phyloP scores from a whole-genome alignment of 2,888 invertebrate genomes.

The Erannis defoliaria region DNA sequence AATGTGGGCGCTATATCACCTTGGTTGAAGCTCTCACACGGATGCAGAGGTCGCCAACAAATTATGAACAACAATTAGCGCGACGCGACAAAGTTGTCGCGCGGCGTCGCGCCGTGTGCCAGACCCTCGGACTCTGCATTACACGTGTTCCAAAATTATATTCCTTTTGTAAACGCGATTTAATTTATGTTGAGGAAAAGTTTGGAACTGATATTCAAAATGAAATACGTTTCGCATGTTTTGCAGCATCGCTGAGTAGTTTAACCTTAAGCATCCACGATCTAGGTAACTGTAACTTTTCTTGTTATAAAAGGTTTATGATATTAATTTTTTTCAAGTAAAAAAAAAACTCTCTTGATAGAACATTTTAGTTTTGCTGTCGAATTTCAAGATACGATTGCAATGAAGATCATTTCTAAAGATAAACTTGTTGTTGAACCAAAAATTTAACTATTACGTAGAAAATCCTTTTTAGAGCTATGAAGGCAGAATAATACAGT shows the following conservation, averaged over 20 bases:
- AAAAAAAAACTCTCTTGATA: no score
- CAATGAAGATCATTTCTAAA: no score
- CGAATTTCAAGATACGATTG: no score
- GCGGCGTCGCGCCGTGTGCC: constrained; percentile 46
- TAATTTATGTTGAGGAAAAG: constrained; percentile 40
- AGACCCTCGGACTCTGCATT: constrained; percentile 35
- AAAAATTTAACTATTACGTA: no score
- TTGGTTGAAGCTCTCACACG: constrained; percentile 40
- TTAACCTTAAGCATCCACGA: neutral
- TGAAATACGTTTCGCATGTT: constrained; percentile 29
- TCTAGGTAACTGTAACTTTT: no score
- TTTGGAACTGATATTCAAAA: constrained; percentile 32
- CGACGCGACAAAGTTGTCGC: constrained; percentile 58
- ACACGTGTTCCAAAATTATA: constrained; percentile 53
- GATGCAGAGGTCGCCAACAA: constrained; percentile 61
- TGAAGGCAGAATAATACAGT: neutral
- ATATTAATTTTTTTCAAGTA: no score
- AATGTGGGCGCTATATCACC: constrained; percentile 81
- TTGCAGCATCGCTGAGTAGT: neutral
- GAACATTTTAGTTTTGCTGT: neutral
- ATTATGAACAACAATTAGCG: constrained; percentile 80
- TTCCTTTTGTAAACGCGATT: constrained; percentile 51
- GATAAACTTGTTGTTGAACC: no score
- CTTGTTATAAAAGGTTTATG: no score
- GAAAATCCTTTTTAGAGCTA: no score